Evolutionary conservation across 2,888 invertebrate species (phyloP).

Genomic region (Maniola hyperantus): DNA sequence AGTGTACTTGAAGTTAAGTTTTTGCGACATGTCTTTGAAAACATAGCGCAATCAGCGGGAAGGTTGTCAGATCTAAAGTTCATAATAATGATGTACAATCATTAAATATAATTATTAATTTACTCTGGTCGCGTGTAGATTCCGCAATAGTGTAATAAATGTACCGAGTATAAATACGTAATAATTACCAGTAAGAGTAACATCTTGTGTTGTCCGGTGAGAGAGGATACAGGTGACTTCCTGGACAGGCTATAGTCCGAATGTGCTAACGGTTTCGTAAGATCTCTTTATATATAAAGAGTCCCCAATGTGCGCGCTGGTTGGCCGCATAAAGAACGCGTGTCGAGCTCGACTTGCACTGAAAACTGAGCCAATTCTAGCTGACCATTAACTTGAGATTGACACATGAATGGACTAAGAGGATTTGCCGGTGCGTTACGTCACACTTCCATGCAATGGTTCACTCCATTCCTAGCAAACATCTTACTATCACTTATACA

Average conservation of each 20-base stretch:
- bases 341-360: conserved; percentile 56
- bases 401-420: conserved; percentile 66
- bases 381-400: conserved; percentile 59
- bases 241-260: conserved; percentile 73
- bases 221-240: conserved; percentile 71
- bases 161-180: conserved; percentile 12
- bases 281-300: conserved; percentile 76
- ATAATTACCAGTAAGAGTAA: conserved; percentile 61
- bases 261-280: conserved; percentile 78
- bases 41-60: conserved; percentile 48
- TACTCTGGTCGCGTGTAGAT: conserved; percentile 19
- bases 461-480: conserved; percentile 16
- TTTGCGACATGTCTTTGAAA: conserved; percentile 54
- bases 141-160: conserved; percentile 12
- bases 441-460: conserved; percentile 45
- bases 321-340: conserved; percentile 56
- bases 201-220: conserved; percentile 61
- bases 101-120: conserved; percentile 32
- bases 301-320: conserved; percentile 58
- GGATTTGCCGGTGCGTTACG: conserved; percentile 54
- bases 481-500: conserved; percentile 2
- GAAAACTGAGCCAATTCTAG: conserved; percentile 72
- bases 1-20: conserved; percentile 44
- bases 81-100: conserved; percentile 42
- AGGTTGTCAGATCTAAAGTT: conserved; percentile 48